Evolutionary conservation across 2,797 vertebrate genomes (phyloP).

Genomic region (Oreortyx pictus): DNA sequence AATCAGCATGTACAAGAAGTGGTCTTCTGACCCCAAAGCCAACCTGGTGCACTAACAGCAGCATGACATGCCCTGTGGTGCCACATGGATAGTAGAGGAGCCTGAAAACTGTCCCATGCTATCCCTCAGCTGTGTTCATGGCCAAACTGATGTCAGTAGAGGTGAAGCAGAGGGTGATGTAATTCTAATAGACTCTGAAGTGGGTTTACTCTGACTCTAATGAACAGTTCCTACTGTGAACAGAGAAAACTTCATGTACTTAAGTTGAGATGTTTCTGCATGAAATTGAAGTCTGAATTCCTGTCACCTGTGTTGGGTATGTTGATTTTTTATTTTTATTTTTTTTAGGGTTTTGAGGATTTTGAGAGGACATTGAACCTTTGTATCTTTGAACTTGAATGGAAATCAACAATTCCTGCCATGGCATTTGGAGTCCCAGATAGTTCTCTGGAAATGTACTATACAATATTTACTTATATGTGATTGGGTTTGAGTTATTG

Average conservation of each 20-base stretch:
- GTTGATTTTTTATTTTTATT: too few relatives aligned
- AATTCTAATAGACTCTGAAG: neutral
- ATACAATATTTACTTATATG: neutral
- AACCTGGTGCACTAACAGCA: neutral
- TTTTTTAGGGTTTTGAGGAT: neutral
- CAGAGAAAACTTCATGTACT: neutral
- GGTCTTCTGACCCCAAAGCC: neutral
- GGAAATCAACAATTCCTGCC: neutral
- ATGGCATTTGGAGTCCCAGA: neutral
- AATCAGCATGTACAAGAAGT: neutral
- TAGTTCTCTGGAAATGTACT: neutral
- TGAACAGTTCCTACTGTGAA: neutral
- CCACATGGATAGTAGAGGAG: accelerated
- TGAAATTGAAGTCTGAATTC: neutral
- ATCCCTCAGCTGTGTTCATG: neutral
- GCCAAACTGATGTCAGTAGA: neutral
- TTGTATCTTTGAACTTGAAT: neutral
- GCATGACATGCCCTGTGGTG: neutral
- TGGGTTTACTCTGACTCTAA: neutral
- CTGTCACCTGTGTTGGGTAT: neutral
- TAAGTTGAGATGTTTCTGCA: neutral
- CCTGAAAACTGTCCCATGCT: neutral
- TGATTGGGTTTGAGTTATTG: neutral
- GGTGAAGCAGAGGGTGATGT: neutral
- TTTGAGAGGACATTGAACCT: neutral